phyloP scores from a whole-genome alignment of 2,888 invertebrate genomes.

The Mythimna vitellina region DNA sequence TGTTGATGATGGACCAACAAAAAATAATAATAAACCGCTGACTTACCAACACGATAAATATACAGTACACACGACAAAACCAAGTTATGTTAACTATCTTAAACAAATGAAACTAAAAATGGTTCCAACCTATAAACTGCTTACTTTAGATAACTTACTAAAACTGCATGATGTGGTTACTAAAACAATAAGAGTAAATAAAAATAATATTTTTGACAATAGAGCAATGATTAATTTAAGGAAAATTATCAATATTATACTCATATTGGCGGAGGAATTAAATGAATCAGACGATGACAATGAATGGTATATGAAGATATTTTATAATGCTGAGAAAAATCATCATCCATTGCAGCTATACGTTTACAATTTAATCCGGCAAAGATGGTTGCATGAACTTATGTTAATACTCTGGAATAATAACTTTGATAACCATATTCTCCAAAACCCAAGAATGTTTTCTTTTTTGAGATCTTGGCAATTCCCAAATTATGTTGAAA shows the following conservation, averaged over 20 bases:
- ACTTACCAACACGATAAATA: neutral
- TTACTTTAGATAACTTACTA: constrained; percentile 34
- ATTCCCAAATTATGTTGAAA: constrained; percentile 27
- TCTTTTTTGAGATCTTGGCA: constrained; percentile 36
- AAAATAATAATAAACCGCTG: neutral
- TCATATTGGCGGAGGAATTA: constrained; percentile 25
- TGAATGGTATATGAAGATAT: constrained; percentile 47
- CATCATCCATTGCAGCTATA: constrained; percentile 35
- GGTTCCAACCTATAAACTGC: constrained; percentile 37
- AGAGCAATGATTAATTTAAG: constrained; percentile 31
- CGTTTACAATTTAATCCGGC: constrained; percentile 44
- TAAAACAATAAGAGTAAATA: neutral
- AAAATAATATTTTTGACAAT: neutral
- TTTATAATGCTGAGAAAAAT: constrained; percentile 16
- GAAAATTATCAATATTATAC: constrained; percentile 18
- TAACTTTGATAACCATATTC: constrained; percentile 31
- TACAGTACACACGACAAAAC: neutral
- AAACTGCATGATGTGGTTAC: constrained; percentile 18
- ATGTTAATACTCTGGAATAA: constrained; percentile 33
- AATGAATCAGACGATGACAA: neutral
- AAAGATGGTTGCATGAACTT: constrained; percentile 60
- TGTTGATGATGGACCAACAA: neutral
- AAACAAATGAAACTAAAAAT: constrained; percentile 12
- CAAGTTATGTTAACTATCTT: constrained; percentile 8
- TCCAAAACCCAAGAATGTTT: constrained; percentile 27